Conservation (phyloP, 1,140 invertebrate species). For the Penaeus indicus region DNA sequence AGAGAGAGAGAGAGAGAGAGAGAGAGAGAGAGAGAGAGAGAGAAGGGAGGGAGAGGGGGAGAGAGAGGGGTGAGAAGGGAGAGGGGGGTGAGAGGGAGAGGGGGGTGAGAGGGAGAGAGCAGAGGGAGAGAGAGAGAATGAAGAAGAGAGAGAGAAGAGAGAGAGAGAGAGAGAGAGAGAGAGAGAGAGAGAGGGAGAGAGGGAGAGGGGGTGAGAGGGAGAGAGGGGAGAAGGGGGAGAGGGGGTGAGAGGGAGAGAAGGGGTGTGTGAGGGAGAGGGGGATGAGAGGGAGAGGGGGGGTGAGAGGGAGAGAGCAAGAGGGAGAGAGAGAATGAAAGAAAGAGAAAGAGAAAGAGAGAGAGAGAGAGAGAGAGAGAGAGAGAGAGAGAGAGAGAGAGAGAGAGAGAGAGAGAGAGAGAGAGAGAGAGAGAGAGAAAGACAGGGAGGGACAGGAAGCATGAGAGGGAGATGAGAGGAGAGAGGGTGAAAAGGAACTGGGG, state of each 20-base stretch:
- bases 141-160: not conserved
- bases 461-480: not conserved
- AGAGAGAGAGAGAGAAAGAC: not conserved
- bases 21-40: conserved; percentile 14
- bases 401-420: conserved; percentile 10
- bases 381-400: not conserved
- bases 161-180: too few species aligned
- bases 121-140: not conserved
- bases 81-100: not conserved
- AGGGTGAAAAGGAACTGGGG: not conserved
- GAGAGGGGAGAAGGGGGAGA: not conserved
- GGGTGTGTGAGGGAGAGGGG: too few species aligned
- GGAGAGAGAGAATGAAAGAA: not conserved
- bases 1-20: not conserved
- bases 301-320: not conserved
- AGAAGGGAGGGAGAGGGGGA: not conserved
- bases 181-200: not conserved
- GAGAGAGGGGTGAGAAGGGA: not conserved
- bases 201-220: too few species aligned
- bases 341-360: not conserved
- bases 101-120: not conserved
- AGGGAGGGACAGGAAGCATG: not conserved
- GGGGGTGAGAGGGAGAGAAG: not conserved
- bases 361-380: not conserved
- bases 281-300: not conserved